Conservation (phyloP, 2,888 invertebrate genomes). For the Lithophane ornitopus region DNA sequence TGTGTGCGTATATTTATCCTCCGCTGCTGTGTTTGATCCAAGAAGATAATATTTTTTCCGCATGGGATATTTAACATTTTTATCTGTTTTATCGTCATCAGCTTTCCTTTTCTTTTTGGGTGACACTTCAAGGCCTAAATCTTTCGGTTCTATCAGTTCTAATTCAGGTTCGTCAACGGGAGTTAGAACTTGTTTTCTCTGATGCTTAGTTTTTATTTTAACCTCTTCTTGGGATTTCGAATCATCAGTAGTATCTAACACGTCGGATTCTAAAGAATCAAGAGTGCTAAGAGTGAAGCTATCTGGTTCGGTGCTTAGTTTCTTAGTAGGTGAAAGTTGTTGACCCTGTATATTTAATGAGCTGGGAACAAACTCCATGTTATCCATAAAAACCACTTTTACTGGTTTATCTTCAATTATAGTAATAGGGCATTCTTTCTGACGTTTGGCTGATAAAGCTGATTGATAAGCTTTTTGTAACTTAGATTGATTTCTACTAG, state of each 20-base stretch:
- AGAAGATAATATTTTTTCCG: slow-evolving; percentile 86
- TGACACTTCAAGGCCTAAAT: slow-evolving; percentile 80
- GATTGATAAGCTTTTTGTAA: slow-evolving; percentile 86
- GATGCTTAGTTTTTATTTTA: slow-evolving; percentile 85
- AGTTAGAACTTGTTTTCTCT: slow-evolving; percentile 88
- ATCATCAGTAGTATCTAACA: slow-evolving; percentile 76
- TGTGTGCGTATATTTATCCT: slow-evolving; percentile 69
- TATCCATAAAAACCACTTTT: slow-evolving; percentile 86
- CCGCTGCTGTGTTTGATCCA: slow-evolving; percentile 66
- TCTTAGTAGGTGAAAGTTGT: slow-evolving; percentile 81
- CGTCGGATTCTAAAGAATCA: slow-evolving; percentile 82
- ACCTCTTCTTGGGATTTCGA: slow-evolving; percentile 77
- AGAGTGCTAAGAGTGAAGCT: slow-evolving; percentile 70
- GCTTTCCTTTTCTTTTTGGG: slow-evolving; percentile 84
- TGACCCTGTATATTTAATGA: slow-evolving; percentile 83
- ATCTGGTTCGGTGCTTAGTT: slow-evolving; percentile 69
- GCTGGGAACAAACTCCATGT: slow-evolving; percentile 75
- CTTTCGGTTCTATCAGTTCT: slow-evolving; percentile 85
- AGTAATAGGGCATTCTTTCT: slow-evolving; percentile 81
- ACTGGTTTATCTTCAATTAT: slow-evolving; percentile 88
- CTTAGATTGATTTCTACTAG: slow-evolving; percentile 83
- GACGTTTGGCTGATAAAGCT: slow-evolving; percentile 83
- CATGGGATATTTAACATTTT: slow-evolving; percentile 76
- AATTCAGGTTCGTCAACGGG: slow-evolving; percentile 86
- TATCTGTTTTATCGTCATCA: slow-evolving; percentile 81